phyloP scores from a whole-genome alignment of 2,888 invertebrate genomes.

The Encarsia formosa region DNA sequence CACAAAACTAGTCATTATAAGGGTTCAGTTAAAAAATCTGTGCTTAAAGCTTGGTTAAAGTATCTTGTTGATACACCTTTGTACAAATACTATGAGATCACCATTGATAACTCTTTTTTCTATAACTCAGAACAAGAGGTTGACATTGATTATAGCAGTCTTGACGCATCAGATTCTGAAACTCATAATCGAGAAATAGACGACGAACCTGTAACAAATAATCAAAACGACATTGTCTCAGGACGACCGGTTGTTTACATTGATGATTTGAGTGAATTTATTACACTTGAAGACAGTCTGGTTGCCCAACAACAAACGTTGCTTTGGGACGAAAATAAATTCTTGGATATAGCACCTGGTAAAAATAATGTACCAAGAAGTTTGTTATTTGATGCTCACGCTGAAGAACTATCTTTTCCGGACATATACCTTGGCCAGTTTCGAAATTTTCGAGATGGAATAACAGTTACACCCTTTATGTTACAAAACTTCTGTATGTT shows the following conservation, averaged over 20 bases:
- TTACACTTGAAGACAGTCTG: conserved; percentile 25
- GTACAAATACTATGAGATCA: conserved; percentile 3
- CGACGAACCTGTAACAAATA: not conserved
- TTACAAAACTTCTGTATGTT: conserved; percentile 32
- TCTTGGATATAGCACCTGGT: conserved; percentile 27
- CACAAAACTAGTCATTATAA: conserved; percentile 34
- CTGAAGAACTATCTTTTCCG: conserved; percentile 45
- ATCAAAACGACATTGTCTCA: not conserved
- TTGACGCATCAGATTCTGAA: not conserved
- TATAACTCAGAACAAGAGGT: not conserved
- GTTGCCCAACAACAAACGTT: conserved; percentile 29
- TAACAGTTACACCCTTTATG: conserved; percentile 18
- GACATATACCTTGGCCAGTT: conserved; percentile 27
- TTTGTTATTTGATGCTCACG: conserved; percentile 37
- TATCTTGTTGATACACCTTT: conserved; percentile 29
- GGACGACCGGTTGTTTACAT: not conserved
- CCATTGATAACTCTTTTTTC: conserved; percentile 13
- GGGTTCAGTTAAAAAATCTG: conserved; percentile 30
- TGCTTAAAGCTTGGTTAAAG: conserved; percentile 31
- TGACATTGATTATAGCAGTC: not conserved
- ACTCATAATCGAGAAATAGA: not conserved
- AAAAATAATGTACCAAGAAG: conserved; percentile 23
- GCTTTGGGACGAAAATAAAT: conserved; percentile 31
- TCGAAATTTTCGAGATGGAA: conserved; percentile 18
- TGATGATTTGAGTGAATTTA: conserved; percentile 26